Evolutionary conservation across 2,888 invertebrate genomes (phyloP).

Genomic region (Sericinus montela): DNA sequence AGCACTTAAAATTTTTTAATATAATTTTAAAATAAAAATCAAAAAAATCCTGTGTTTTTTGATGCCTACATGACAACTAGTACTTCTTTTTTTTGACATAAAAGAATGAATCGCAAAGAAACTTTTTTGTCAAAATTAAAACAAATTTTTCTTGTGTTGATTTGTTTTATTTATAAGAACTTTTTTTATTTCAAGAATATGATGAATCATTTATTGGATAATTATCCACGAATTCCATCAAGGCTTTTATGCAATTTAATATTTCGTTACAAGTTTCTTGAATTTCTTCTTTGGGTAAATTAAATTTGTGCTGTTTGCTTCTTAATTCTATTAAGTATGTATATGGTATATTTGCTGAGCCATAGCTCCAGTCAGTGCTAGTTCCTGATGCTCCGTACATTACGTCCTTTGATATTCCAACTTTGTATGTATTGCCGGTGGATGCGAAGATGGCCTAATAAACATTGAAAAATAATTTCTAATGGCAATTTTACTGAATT

Average conservation of each 20-base stretch:
- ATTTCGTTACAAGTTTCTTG: slow-evolving; percentile 58
- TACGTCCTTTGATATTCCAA: slow-evolving; percentile 63
- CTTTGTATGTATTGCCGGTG: slow-evolving; percentile 61
- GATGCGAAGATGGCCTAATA: slow-evolving; percentile 54
- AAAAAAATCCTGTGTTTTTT: slow-evolving; percentile 15
- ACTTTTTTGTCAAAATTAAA: neutral
- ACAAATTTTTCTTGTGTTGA: neutral
- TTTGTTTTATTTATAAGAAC: too few species aligned
- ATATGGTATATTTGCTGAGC: slow-evolving; percentile 54
- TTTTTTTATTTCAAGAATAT: neutral
- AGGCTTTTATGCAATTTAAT: slow-evolving; percentile 45
- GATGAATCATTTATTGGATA: slow-evolving; percentile 20
- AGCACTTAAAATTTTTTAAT: slow-evolving; percentile 9
- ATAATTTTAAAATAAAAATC: slow-evolving; percentile 5
- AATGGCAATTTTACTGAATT: too few species aligned
- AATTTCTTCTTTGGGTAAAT: slow-evolving; percentile 57
- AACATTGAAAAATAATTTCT: neutral
- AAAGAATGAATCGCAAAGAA: neutral
- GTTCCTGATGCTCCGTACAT: slow-evolving; percentile 66
- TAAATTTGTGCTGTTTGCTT: slow-evolving; percentile 58
- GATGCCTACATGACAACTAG: slow-evolving; percentile 10
- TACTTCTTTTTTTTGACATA: slow-evolving; percentile 1
- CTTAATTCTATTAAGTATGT: slow-evolving; percentile 65
- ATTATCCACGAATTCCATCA: slow-evolving; percentile 61
- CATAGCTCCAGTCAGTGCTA: slow-evolving; percentile 63